Evolutionary conservation across 2,888 invertebrate genomes (phyloP).

Genomic region (Drosophila anomelani): DNA sequence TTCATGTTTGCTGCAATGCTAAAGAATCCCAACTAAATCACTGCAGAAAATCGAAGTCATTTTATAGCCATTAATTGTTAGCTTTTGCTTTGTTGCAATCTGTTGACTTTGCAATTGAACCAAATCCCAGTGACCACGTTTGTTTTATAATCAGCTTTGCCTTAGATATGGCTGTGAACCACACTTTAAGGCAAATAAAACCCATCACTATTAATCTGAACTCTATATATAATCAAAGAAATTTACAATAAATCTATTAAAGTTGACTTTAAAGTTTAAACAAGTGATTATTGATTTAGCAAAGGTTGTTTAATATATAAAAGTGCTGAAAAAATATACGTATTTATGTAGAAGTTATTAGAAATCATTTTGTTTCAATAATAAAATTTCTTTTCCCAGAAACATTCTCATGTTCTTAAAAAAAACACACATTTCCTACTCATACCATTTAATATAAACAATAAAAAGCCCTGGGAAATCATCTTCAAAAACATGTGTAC

Average conservation of each 20-base stretch:
- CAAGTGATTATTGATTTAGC: background rate
- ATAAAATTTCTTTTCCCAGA: background rate
- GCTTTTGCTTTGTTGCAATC: slow-evolving; percentile 6
- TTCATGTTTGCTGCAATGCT: slow-evolving; percentile 45
- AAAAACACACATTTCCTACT: too few species aligned
- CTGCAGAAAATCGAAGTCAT: background rate
- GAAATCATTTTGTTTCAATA: background rate
- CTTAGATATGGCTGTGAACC: background rate
- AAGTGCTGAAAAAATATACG: too few species aligned
- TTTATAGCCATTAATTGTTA: slow-evolving; percentile 26
- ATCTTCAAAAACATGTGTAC: slow-evolving; percentile 13
- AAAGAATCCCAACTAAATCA: slow-evolving; percentile 10
- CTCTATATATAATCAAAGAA: background rate
- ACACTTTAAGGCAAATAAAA: background rate
- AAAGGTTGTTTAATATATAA: background rate
- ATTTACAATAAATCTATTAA: too few species aligned
- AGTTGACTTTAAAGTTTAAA: too few species aligned
- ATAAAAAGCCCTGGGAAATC: background rate
- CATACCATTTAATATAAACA: too few species aligned
- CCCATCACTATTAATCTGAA: background rate
- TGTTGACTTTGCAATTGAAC: slow-evolving; percentile 66
- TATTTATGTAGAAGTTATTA: background rate
- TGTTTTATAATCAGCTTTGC: slow-evolving; percentile 23
- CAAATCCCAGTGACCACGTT: slow-evolving; percentile 1
- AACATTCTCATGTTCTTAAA: background rate